These are phyloP conservation scores for Setipinna tenuifilis DNA, from an alignment of 2,797 vertebrate genomes.

Conservation along the genomic window DNA sequence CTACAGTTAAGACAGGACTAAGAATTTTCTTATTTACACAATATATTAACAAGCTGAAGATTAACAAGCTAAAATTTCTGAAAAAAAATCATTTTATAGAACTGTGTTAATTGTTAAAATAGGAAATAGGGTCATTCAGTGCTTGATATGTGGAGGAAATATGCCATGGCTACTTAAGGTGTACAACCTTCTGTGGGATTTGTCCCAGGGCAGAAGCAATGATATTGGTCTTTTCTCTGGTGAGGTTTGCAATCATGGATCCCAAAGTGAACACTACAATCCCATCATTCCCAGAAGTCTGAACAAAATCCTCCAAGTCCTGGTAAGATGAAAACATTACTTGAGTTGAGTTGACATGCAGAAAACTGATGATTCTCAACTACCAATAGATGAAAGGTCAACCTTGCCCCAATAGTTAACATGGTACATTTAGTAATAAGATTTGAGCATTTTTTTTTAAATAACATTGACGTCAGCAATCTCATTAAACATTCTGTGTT, in stretches of 20 bases:
- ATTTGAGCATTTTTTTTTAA: too few species aligned
- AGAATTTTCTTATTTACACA: too few species aligned
- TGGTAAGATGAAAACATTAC: conserved; percentile 53
- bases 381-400: neutral
- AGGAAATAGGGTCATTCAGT: too few species aligned
- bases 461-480: neutral
- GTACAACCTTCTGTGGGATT: conserved; percentile 87
- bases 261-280: conserved; percentile 88
- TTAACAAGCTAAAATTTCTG: too few species aligned
- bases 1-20: too few species aligned
- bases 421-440: too few species aligned
- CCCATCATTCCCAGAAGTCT: conserved; percentile 87
- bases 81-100: too few species aligned
- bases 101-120: too few species aligned
- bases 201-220: conserved; percentile 87
- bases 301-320: conserved; percentile 91
- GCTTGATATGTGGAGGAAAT: too few species aligned
- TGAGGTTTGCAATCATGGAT: conserved; percentile 83
- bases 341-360: neutral
- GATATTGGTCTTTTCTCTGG: conserved; percentile 77
- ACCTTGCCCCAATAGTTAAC: too few species aligned
- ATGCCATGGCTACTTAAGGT: neutral
- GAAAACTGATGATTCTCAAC: neutral
- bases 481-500: neutral
- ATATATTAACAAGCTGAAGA: too few species aligned